These are phyloP conservation scores for Ictalurus punctatus DNA, from an alignment of 2,113 vertebrate genomes.

Conservation along the genomic window DNA sequence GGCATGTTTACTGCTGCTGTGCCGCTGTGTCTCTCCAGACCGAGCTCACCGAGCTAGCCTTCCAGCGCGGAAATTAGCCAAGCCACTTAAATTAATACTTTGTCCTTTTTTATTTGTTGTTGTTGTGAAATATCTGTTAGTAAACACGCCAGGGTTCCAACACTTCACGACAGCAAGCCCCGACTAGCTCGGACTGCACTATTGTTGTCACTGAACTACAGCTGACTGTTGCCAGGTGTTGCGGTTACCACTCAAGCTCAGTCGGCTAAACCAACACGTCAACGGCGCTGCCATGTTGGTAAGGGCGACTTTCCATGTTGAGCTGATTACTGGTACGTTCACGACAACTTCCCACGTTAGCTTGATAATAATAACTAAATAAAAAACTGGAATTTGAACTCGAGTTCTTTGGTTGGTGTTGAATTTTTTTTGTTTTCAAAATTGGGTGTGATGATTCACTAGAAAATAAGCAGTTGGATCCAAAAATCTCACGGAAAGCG, in stretches of 20 bases:
- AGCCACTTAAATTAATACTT: not conserved
- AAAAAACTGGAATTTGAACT: not conserved
- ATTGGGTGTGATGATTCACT: not conserved
- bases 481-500: not conserved
- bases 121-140: not conserved
- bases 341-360: not conserved
- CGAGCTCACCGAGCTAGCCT: not conserved
- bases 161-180: not conserved
- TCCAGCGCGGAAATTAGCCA: not conserved
- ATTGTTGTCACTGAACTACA: constrained; percentile 28
- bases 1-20: constrained; percentile 71
- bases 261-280: not conserved
- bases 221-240: constrained; percentile 3
- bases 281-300: not conserved
- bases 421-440: not conserved
- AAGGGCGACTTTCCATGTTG: not conserved
- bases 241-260: not conserved
- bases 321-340: too few relatives aligned
- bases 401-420: not conserved
- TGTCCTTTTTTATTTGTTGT: not conserved
- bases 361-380: too few relatives aligned
- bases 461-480: not conserved
- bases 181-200: not conserved
- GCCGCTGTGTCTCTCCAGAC: not conserved
- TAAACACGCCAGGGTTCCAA: not conserved